Base-by-base conservation (phyloP, 2,888 invertebrate genomes). In the Hoplodrina blanda region DNA sequence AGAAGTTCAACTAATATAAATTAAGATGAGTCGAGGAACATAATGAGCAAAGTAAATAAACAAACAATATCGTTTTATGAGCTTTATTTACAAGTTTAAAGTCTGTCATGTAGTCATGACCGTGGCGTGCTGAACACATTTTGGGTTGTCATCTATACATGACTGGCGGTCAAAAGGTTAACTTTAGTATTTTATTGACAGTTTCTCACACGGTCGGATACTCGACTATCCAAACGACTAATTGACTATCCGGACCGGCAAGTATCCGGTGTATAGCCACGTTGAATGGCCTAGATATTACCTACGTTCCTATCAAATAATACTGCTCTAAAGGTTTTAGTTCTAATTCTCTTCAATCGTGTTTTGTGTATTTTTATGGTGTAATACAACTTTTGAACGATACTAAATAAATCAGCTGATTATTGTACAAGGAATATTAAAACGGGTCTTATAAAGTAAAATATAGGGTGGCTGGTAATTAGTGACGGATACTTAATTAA, bases 221-320 rank as follows among this genome's bases (percentile, higher is more conserved):
- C 41, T 20, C 13, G 15, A 55, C n/a, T 62, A 68, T 68, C 53
- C 0, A 0, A 44, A n/a, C n/a, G 49, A 33, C 67, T 57, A 52
- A 50, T 19, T 33, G 25, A 65, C 56, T 63, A 63, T 63, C 76
- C 15, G 7, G n/a, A 17, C 25, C 5, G 49, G 67, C 54, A 68
- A 68, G 19, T 62, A 60, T 41, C 62, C 37, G 20, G 13, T 15
- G 19, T 53, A 49, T 62, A 64, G 33, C 52, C 15, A 56, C 53
- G 15, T 17, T 5, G 0, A 41, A 54, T 60, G 69, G 68, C 65
- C 62, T 76, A 70, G 49, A 56, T 62, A 73, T 73, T 67, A 73
- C 57, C 62, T 78, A 67, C 64, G 86, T 86, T 86, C 86, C 86
- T 86, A 87, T 73, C 61, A 57, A 74, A 59, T 76, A 69, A 41